Evolutionary conservation across 2,888 invertebrate genomes (phyloP), one percentile per base, ranked within the genome.

Genomic region (Sturmia bella): DNA sequence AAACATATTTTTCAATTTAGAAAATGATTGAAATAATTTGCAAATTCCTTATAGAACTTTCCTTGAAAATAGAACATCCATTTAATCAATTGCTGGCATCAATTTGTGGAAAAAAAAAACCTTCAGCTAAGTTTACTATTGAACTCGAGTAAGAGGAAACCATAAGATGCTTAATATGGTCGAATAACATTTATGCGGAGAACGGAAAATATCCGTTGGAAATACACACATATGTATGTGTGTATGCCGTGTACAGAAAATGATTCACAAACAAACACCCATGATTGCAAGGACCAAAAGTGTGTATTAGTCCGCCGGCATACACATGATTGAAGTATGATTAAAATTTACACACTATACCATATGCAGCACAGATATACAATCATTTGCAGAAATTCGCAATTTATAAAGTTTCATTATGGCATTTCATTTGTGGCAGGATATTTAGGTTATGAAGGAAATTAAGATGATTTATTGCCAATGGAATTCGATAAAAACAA

Each of bases 151-250:
- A n/a, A 61, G 52, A 48, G 15, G 9, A 74, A 69, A 74, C 59
- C 7, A 82, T 66, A 74, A 70, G 70, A 64, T 43, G 74, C 52
- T 78, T 70, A 69, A 66, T 77, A 69, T 32, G 43, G 66, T 57
- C n/a, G n/a, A 59, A 64, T 57, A 78, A 59, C 54, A 78, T 17
- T 54, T 61, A 64, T 41, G 57, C 24, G 27, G 43, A 64, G 39
- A 15, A 39, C 64, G 64, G 45, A 74, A 78, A 70, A 82, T 74
- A 77, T 59, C 50, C 59, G 57, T 52, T 69, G 68, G 73, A 69
- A 64, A 77, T 74, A 56, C 39, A 39, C n/a, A 32, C 15, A 61
- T n/a, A n/a, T n/a, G n/a, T n/a, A n/a, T n/a, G n/a, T n/a, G n/a
- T n/a, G n/a, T n/a, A n/a, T n/a, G n/a, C n/a, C n/a, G n/a, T n/a